phyloP scores from a whole-genome alignment of 2,888 invertebrate species.

The Hypercompe scribonia region DNA sequence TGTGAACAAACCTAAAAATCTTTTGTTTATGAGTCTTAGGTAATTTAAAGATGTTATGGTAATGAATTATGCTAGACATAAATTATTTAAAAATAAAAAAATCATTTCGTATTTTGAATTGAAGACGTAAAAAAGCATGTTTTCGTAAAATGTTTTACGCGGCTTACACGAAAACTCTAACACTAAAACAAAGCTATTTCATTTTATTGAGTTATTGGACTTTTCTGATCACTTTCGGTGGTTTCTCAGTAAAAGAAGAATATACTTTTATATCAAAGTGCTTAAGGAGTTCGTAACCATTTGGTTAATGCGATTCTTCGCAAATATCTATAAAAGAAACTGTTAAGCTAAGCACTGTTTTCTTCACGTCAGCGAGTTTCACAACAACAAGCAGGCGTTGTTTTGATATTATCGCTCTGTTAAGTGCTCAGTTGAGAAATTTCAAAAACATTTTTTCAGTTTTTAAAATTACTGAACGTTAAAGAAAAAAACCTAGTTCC shows the following conservation, averaged over 20 bases:
- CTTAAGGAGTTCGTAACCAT: slow-evolving; percentile 13
- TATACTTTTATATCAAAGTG: slow-evolving; percentile 11
- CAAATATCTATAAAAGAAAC: slow-evolving; percentile 9
- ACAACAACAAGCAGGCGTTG: slow-evolving; percentile 37
- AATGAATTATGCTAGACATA: too few relatives aligned
- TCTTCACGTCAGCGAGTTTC: slow-evolving; percentile 43
- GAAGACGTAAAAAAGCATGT: neutral
- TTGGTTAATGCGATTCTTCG: slow-evolving; percentile 18
- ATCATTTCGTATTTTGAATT: neutral
- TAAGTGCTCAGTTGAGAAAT: neutral
- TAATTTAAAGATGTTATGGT: too few relatives aligned
- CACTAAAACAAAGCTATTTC: slow-evolving; percentile 2
- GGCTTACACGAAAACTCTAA: neutral
- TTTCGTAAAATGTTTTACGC: neutral
- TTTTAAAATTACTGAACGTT: neutral
- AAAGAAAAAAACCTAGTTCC: neutral
- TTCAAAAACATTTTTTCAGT: neutral
- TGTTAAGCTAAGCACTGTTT: slow-evolving; percentile 39
- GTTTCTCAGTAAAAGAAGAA: slow-evolving; percentile 11
- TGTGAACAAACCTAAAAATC: too few relatives aligned
- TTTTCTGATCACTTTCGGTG: neutral
- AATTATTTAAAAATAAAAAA: too few relatives aligned
- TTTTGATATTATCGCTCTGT: slow-evolving; percentile 30
- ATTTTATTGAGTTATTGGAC: slow-evolving; percentile 6
- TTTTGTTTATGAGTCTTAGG: too few relatives aligned